Evolutionary conservation across 1,140 invertebrate species (phyloP), one percentile per base, ranked within the genome.

Genomic region (Bombus sylvicola): DNA sequence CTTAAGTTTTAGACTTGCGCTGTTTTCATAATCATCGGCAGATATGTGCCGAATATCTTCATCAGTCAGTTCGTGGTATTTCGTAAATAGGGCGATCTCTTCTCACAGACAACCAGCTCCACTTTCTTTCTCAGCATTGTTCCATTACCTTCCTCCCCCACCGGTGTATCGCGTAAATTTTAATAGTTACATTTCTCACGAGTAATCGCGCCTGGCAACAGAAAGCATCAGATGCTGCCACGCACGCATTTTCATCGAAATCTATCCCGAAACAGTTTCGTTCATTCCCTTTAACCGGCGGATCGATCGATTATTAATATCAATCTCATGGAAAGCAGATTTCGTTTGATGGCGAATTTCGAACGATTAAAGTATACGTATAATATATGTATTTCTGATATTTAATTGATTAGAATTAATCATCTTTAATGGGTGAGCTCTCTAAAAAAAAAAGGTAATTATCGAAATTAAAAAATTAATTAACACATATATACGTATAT

Each of bases 91-190:
- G 15, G 1, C 43, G 31, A 25, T 5, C 37, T 39, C 34, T 83
- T 75, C 81, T 75, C 72, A 64, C 71, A 41, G 43, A 47, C 39
- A 31, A 43, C 34, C 0, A 31, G 13, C 31, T 37, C 31, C 22
- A 71, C 59, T 83, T 76, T 82, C 64, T 37, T 75, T 83, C 81
- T 47, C 81, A 75, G 15, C 22, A 62, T 83, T 75, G 72, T 75
- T 64, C 31, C 4, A 12, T 6, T 8, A 62, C 28, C 28, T 9
- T 12, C 59, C 28, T 28, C 59, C 12, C 10, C 10, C 28, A 0
- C 28, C 18, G 28, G 9, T 73, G 15, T 18, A 59, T 15, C 25
- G 47, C 18, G 71, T 43, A 47, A 41, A 79, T 43, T 59, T 39
- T 41, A 57, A 81, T 59, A 22, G n/a, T 43, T 41, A 62, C 9